Conservation (phyloP, 2,113 vertebrate genomes). For the Sminthopsis crassicaudata region DNA sequence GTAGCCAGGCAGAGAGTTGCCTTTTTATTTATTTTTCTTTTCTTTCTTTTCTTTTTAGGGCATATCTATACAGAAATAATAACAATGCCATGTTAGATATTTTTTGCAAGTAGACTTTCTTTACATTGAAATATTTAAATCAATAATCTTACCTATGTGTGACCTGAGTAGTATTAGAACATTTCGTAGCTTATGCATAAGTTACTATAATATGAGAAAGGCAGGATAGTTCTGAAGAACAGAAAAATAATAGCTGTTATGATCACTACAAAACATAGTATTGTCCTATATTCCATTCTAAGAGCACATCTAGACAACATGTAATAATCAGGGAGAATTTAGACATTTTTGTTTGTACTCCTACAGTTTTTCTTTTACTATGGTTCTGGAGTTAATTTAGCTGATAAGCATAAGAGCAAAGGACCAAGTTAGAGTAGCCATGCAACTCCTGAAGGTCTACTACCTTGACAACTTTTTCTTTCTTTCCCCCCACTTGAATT, state of each 20-base stretch:
- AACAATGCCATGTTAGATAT: neutral
- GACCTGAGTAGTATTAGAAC: neutral
- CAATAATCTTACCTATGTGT: neutral
- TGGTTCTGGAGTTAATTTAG: neutral
- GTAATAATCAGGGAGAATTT: too few relatives aligned
- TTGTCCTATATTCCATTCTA: too few relatives aligned
- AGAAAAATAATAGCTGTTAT: too few relatives aligned
- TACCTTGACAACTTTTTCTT: neutral
- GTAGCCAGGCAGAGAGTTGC: too few relatives aligned
- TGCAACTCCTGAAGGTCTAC: neutral
- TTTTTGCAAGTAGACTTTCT: conserved; percentile 13
- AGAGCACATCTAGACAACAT: too few relatives aligned
- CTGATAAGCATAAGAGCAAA: neutral
- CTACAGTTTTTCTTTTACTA: neutral
- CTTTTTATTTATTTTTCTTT: too few relatives aligned
- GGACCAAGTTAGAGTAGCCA: neutral
- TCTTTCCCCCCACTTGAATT: neutral
- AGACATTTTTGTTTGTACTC: neutral
- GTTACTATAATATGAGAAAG: neutral
- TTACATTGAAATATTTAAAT: neutral
- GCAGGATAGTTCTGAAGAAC: neutral
- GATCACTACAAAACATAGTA: too few relatives aligned
- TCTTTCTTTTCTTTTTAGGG: too few relatives aligned
- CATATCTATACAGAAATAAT: too few relatives aligned
- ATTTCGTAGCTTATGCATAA: neutral